Percentiles rank a stretch among this genome's conserved stretches.
Conservation (phyloP, 2,113 vertebrate species). For the Corydoras maculifer region DNA sequence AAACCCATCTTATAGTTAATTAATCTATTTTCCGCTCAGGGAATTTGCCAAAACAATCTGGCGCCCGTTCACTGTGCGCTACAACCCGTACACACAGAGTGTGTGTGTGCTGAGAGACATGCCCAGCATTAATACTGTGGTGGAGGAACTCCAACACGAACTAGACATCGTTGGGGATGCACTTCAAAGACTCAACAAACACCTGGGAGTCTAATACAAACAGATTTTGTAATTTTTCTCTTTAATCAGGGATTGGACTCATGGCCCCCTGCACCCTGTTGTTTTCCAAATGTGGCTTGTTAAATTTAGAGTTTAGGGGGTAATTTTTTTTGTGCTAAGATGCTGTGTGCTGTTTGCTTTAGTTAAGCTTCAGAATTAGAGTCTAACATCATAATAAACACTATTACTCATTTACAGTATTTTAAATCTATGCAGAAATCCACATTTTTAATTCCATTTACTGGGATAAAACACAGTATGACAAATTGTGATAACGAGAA, state of each 20-base stretch:
- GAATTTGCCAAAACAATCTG: constrained; percentile 96
- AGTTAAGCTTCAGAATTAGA: neutral
- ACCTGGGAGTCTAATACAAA: constrained; percentile 69
- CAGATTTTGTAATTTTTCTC: neutral
- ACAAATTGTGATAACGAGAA: too few relatives aligned
- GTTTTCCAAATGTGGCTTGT: too few relatives aligned
- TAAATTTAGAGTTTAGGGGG: neutral
- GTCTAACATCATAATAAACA: neutral
- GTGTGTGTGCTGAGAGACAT: constrained; percentile 84
- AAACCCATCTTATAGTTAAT: neutral
- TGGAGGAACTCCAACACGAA: constrained; percentile 84
- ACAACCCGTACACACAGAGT: constrained; percentile 91
- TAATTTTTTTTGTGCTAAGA: too few relatives aligned
- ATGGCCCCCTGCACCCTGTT: too few relatives aligned
- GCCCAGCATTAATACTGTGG: constrained; percentile 78
- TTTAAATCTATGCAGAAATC: too few relatives aligned
- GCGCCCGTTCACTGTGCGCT: constrained; percentile 88
- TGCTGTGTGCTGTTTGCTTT: too few relatives aligned
- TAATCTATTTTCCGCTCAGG: constrained; percentile 52
- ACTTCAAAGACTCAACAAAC: constrained; percentile 79
- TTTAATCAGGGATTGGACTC: constrained; percentile 7
- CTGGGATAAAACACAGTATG: too few relatives aligned
- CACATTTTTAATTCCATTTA: too few relatives aligned
- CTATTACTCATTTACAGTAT: too few relatives aligned
- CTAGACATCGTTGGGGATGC: constrained; percentile 85